phyloP scores from a whole-genome alignment of 2,797 vertebrate species.

The Acomys russatus region DNA sequence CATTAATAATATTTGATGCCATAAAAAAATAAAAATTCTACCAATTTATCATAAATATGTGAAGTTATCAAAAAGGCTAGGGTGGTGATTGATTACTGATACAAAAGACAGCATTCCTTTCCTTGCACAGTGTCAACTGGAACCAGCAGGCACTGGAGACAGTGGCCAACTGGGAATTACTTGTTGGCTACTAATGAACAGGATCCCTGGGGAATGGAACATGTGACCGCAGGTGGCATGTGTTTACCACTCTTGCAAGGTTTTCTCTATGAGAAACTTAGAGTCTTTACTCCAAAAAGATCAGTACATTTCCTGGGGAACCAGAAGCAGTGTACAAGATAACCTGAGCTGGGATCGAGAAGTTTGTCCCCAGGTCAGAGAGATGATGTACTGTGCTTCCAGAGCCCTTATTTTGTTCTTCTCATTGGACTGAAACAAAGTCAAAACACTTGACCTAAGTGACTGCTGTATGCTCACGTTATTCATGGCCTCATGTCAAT shows the following conservation, averaged over 20 bases:
- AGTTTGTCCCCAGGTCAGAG: conserved; percentile 72
- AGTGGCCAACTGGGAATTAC: not conserved
- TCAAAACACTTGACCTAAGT: conserved; percentile 49
- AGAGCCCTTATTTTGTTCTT: conserved; percentile 59
- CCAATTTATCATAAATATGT: not conserved
- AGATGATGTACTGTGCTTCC: conserved; percentile 36
- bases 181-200: not conserved
- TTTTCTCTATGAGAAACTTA: conserved; percentile 58
- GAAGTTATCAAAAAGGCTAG: conserved; percentile 32
- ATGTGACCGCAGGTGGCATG: not conserved
- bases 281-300: conserved; percentile 27
- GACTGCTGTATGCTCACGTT: not conserved
- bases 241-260: conserved; percentile 18
- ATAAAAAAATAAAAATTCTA: conserved; percentile 5
- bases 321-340: conserved; percentile 65
- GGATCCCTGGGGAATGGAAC: not conserved
- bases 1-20: conserved; percentile 41
- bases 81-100: not conserved
- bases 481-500: not conserved
- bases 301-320: conserved; percentile 57
- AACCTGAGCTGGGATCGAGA: conserved; percentile 54
- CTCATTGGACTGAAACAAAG: conserved; percentile 54
- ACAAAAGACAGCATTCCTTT: not conserved
- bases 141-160: not conserved
- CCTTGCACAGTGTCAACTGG: not conserved